These are phyloP conservation scores for Diogma glabrata DNA, from an alignment of 2,888 invertebrate species.

Conservation along the genomic window DNA sequence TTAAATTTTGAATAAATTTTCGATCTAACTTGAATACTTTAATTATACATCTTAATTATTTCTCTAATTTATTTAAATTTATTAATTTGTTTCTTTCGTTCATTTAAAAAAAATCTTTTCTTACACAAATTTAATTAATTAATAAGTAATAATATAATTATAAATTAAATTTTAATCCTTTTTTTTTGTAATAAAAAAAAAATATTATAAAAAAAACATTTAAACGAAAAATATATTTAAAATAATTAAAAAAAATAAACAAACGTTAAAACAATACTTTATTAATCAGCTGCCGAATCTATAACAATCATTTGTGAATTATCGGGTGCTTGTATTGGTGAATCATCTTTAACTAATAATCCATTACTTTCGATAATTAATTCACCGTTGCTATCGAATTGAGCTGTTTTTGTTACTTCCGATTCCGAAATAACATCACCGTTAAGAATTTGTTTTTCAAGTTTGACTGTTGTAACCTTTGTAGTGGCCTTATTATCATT, in stretches of 20 bases:
- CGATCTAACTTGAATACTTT: no score
- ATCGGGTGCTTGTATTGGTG: background rate
- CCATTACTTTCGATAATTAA: constrained; percentile 6
- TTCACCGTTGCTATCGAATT: background rate
- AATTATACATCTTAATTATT: no score
- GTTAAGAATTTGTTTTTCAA: constrained; percentile 6
- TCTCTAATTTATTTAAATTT: no score
- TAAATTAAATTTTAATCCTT: no score
- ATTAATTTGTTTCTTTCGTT: no score
- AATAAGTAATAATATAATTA: no score
- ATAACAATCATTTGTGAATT: constrained; percentile 12
- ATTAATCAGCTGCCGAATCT: constrained; percentile 14
- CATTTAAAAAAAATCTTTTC: no score
- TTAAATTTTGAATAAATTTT: no score
- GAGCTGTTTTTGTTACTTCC: background rate
- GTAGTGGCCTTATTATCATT: constrained; percentile 5
- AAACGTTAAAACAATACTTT: background rate
- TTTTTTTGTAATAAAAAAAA: constrained; percentile 4
- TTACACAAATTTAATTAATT: no score
- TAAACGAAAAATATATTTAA: constrained; percentile 5
- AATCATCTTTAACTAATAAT: background rate
- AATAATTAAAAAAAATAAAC: constrained; percentile 4
- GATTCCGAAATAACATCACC: constrained; percentile 9
- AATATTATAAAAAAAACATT: constrained; percentile 5
- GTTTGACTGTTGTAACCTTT: constrained; percentile 5